Evolutionary conservation across 2,888 invertebrate species (phyloP).

Genomic region (Scaptomyza flava): DNA sequence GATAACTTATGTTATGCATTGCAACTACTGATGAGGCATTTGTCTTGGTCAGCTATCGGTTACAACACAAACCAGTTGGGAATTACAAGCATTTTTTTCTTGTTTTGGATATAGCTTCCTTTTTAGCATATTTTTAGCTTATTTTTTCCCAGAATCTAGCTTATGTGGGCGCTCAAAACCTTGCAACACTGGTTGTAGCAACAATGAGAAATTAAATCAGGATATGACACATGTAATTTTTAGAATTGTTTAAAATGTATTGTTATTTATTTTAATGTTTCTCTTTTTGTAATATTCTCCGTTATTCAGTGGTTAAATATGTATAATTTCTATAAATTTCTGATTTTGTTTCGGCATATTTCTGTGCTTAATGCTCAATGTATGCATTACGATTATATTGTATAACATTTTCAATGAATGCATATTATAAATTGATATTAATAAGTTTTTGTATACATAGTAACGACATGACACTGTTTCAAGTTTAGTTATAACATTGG

Average conservation of each 20-base stretch:
- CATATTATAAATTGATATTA: conserved; percentile 68
- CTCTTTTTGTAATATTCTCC: conserved; percentile 62
- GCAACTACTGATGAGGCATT: too few species aligned
- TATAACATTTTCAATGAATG: conserved; percentile 73
- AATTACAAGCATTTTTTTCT: too few species aligned
- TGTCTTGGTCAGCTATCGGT: too few species aligned
- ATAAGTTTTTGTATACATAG: conserved; percentile 58
- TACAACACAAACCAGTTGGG: too few species aligned
- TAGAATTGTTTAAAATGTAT: conserved; percentile 71
- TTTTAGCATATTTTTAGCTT: too few species aligned
- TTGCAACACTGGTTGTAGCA: not conserved
- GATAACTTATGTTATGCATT: too few species aligned
- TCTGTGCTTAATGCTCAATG: conserved; percentile 54
- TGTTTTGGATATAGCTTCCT: too few species aligned
- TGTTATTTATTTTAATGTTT: conserved; percentile 59
- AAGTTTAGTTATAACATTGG: conserved; percentile 58
- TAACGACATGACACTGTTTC: conserved; percentile 49
- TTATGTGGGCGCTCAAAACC: too few species aligned
- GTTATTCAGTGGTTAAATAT: conserved; percentile 71
- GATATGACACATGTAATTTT: not conserved
- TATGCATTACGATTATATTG: conserved; percentile 70
- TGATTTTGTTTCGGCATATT: conserved; percentile 47
- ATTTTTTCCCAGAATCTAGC: too few species aligned
- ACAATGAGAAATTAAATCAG: not conserved
- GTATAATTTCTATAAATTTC: conserved; percentile 76